Percentiles rank a stretch among this genome's conserved stretches.
Conservation (phyloP, 2,797 vertebrate species). For the Adrianichthys oophorus region DNA sequence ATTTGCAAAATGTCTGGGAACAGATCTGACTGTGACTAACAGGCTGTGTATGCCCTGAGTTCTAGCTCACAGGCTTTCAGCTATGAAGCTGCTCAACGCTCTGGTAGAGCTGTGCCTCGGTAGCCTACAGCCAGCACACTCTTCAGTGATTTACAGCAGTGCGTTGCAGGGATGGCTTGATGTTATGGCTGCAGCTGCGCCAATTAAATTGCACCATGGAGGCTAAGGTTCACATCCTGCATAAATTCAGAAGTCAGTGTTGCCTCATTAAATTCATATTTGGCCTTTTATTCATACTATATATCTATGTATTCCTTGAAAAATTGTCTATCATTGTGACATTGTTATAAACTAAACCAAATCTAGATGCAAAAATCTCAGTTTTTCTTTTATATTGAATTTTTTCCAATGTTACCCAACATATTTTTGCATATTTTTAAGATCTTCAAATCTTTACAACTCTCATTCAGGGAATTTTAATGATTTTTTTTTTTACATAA, state of each 20-base stretch:
- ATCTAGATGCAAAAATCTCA: no score
- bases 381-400: no score
- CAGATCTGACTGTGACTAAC: conserved; percentile 4
- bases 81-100: conserved; percentile 4
- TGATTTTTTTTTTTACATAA: no score
- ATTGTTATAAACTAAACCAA: no score
- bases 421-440: no score
- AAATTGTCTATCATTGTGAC: no score
- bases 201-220: conserved; percentile 3
- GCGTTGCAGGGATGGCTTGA: conserved; percentile 4
- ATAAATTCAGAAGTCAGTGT: background rate
- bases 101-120: background rate
- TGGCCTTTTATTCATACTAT: no score
- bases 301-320: no score
- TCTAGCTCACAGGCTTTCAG: background rate
- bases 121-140: conserved; percentile 9
- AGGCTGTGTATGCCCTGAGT: conserved; percentile 1
- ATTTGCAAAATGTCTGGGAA: conserved; percentile 6
- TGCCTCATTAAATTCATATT: background rate
- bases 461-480: no score
- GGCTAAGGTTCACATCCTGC: background rate
- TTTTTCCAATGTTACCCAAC: no score
- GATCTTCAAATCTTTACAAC: no score
- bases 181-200: conserved; percentile 13
- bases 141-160: conserved; percentile 19